Conservation (phyloP, 2,888 invertebrate genomes). For the Watsonalla cultraria region DNA sequence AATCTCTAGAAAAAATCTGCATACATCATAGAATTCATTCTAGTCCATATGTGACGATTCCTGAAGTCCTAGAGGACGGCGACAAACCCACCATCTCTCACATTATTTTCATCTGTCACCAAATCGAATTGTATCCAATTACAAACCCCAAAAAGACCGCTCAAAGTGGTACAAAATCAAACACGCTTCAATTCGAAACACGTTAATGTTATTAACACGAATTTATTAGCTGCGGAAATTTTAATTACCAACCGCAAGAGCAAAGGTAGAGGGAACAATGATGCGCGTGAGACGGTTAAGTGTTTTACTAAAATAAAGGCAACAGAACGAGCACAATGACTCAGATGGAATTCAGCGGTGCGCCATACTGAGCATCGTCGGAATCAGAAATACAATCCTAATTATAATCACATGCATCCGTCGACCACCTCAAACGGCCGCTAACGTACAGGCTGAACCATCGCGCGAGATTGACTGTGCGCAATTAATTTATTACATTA, state of each 20-base stretch:
- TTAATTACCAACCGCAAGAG: constrained; percentile 35
- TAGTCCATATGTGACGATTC: neutral
- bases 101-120: neutral
- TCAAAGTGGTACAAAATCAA: neutral
- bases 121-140: neutral
- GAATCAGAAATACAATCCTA: constrained; percentile 79
- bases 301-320: constrained; percentile 77
- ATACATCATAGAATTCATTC: no score
- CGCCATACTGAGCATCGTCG: constrained; percentile 73
- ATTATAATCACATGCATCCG: constrained; percentile 79
- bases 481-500: constrained; percentile 21
- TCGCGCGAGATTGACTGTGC: constrained; percentile 29
- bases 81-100: neutral
- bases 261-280: constrained; percentile 58
- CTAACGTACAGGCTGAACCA: constrained; percentile 43
- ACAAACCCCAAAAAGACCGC: neutral
- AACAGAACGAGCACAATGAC: constrained; percentile 77
- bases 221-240: constrained; percentile 12
- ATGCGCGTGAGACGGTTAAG: constrained; percentile 65
- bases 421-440: constrained; percentile 72
- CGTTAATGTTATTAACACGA: constrained; percentile 5
- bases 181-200: neutral
- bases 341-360: constrained; percentile 75
- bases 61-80: no score
- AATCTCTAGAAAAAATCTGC: no score